Conservation (phyloP, 1,140 invertebrate genomes). For the Rhagoletis zephyria region DNA sequence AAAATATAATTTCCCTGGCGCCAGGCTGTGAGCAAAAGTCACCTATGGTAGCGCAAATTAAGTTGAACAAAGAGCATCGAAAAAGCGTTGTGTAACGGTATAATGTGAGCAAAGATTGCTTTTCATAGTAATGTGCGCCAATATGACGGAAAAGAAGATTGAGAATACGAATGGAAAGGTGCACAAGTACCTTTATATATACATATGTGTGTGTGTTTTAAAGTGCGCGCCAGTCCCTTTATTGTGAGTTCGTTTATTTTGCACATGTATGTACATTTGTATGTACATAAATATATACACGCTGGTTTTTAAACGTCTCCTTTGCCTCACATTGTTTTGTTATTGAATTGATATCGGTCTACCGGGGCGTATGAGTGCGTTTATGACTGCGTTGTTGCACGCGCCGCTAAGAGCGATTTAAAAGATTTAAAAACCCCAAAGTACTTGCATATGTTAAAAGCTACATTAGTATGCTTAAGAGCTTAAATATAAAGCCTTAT, state of each 20-base stretch:
- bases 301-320: neutral
- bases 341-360: neutral
- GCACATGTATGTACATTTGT: neutral
- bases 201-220: neutral
- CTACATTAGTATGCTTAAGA: too few relatives aligned
- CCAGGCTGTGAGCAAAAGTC: constrained; percentile 30
- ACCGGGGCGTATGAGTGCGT: neutral
- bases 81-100: neutral
- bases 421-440: too few relatives aligned
- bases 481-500: too few relatives aligned
- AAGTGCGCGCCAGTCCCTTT: too few relatives aligned
- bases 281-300: too few relatives aligned
- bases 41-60: neutral
- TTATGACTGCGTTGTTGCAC: neutral
- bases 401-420: too few relatives aligned
- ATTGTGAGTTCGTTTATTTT: too few relatives aligned
- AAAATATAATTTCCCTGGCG: constrained; percentile 45
- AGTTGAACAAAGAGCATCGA: neutral
- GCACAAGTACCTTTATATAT: neutral
- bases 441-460: too few relatives aligned
- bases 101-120: constrained; percentile 6
- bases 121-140: neutral
- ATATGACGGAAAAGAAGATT: neutral
- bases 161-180: neutral
- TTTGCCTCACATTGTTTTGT: neutral